A percentile compares a stretch with the other conserved stretches of the same genome.
Conservation (phyloP, 2,797 vertebrate genomes). For the Diplodus puntazzo region DNA sequence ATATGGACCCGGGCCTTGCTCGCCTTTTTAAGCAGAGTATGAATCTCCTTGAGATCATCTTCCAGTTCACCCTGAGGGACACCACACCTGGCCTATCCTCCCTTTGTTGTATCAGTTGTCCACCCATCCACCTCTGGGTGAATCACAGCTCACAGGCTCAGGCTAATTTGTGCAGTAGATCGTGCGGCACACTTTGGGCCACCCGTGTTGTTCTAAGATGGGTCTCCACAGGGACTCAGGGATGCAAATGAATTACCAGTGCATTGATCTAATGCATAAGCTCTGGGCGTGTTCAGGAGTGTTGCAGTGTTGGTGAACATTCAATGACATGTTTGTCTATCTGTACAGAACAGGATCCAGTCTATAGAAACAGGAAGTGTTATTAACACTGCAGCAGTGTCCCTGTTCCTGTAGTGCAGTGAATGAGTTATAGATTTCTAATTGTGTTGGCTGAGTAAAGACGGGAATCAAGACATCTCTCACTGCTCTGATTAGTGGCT, state of each 20-base stretch:
- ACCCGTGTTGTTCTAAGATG: constrained; percentile 10
- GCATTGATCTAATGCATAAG: constrained; percentile 60
- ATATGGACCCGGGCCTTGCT: neutral
- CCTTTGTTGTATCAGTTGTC: constrained; percentile 6
- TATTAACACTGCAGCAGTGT: constrained; percentile 40
- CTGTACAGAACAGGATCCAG: constrained; percentile 5
- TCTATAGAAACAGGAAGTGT: constrained; percentile 16
- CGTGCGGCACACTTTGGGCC: constrained; percentile 20
- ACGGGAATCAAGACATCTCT: constrained; percentile 18
- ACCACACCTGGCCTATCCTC: constrained; percentile 13
- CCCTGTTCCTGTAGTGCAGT: constrained; percentile 37
- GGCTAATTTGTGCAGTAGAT: constrained; percentile 13
- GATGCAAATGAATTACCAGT: constrained; percentile 54
- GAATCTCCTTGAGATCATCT: constrained; percentile 25
- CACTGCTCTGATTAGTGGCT: constrained; percentile 25
- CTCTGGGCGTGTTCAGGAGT: constrained; percentile 35
- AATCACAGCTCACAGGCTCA: constrained; percentile 2
- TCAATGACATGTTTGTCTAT: constrained; percentile 27
- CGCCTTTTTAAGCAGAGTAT: neutral
- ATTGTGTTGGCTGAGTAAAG: constrained; percentile 8
- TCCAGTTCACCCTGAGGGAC: constrained; percentile 16
- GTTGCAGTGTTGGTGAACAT: constrained; percentile 34
- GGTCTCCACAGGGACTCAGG: constrained; percentile 14
- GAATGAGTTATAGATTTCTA: constrained; percentile 7
- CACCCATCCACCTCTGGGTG: constrained; percentile 5